Conservation (phyloP, 2,797 vertebrate genomes). For the Phoeniculus purpureus region DNA sequence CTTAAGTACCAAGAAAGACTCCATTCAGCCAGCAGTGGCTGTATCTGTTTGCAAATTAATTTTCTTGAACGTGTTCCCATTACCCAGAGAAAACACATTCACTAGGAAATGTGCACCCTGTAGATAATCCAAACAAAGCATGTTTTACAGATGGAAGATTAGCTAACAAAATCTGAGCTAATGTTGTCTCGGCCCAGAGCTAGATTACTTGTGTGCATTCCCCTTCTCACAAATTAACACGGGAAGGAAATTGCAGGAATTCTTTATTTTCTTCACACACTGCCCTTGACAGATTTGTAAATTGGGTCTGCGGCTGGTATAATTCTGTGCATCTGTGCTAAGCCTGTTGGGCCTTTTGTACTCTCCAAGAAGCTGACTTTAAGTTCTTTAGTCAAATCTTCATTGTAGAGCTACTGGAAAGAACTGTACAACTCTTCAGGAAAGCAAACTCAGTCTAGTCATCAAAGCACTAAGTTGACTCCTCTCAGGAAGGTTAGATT, state of each 20-base stretch:
- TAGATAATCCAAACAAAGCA: constrained; percentile 70
- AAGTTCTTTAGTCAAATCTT: neutral
- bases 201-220: neutral
- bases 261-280: neutral
- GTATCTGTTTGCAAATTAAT: constrained; percentile 73
- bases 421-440: neutral
- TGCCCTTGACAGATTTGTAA: constrained; percentile 2
- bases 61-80: constrained; percentile 68
- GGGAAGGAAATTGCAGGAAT: constrained; percentile 15
- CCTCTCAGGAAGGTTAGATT: neutral
- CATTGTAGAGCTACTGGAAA: neutral
- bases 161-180: constrained; percentile 66
- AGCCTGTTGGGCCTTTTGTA: neutral
- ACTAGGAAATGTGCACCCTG: constrained; percentile 39
- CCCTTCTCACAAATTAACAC: constrained; percentile 8
- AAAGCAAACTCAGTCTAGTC: neutral
- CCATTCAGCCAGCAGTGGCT: constrained; percentile 40
- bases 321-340: neutral
- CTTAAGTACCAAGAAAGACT: constrained; percentile 64
- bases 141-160: constrained; percentile 74
- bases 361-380: neutral
- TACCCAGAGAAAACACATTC: constrained; percentile 65
- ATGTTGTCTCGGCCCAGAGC: constrained; percentile 5
- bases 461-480: neutral
- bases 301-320: neutral